These are phyloP conservation scores for Drosophila percnosoma DNA, from an alignment of 2,888 invertebrate genomes.

Conservation along the genomic window DNA sequence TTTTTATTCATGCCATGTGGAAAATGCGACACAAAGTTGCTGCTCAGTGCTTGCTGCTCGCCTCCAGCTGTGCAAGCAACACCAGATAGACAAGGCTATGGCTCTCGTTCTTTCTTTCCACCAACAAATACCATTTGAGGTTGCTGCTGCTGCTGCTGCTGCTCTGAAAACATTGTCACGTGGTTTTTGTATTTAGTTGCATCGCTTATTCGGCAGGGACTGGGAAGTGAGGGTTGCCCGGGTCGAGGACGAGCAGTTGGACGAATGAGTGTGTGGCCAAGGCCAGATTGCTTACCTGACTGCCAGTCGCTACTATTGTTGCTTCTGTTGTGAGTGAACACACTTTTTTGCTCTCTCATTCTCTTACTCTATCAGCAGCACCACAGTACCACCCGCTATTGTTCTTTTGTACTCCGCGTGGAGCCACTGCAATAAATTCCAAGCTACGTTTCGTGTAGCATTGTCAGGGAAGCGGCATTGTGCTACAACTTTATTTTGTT, in stretches of 20 bases:
- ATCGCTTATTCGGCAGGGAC: constrained; percentile 36
- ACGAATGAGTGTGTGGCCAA: constrained; percentile 28
- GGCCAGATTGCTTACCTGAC: constrained; percentile 59
- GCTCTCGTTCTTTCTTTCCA: constrained; percentile 1
- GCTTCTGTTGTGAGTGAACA: constrained; percentile 19
- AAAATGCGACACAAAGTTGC: constrained; percentile 39
- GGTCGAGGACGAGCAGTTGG: constrained; percentile 14
- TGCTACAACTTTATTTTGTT: constrained; percentile 61
- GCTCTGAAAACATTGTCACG: constrained; percentile 75
- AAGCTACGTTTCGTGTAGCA: constrained; percentile 59
- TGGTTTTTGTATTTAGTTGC: constrained; percentile 77
- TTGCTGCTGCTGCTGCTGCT: constrained; percentile 14
- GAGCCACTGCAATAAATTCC: constrained; percentile 67
- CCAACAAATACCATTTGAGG: constrained; percentile 26
- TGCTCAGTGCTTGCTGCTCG: background rate
- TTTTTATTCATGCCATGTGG: constrained; percentile 51
- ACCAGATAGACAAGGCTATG: constrained; percentile 25
- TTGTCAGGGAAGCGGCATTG: constrained; percentile 62
- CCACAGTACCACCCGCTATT: constrained; percentile 8
- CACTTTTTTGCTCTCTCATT: constrained; percentile 30
- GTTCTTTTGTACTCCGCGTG: constrained; percentile 14
- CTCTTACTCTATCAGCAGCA: constrained; percentile 29
- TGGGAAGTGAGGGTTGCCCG: constrained; percentile 2
- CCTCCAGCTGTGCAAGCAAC: constrained; percentile 19
- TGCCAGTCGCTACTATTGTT: constrained; percentile 26